phyloP scores from a whole-genome alignment of 2,888 invertebrate species.

The Choreutis nemorana region DNA sequence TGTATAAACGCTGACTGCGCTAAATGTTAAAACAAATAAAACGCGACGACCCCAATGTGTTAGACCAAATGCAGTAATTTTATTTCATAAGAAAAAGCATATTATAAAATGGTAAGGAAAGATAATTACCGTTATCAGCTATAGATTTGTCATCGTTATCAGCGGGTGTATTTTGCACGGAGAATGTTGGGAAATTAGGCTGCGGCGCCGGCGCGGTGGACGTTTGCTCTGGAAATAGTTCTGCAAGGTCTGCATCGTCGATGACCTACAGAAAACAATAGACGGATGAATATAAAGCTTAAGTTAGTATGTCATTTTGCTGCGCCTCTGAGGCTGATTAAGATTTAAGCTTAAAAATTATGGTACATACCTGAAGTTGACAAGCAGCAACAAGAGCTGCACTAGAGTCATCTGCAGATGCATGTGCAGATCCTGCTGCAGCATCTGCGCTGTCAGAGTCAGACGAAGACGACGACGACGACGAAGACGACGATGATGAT shows the following conservation, averaged over 20 bases:
- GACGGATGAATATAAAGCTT: too few species aligned
- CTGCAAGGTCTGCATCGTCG: slow-evolving; percentile 81
- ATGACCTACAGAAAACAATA: slow-evolving; percentile 63
- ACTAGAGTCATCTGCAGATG: slow-evolving; percentile 59
- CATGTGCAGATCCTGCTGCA: slow-evolving; percentile 41
- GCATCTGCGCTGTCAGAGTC: slow-evolving; percentile 55
- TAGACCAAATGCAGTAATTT: too few species aligned
- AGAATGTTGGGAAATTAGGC: slow-evolving; percentile 66
- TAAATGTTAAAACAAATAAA: too few species aligned
- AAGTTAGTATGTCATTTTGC: too few species aligned
- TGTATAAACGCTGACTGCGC: too few species aligned
- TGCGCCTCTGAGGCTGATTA: too few species aligned
- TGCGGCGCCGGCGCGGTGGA: slow-evolving; percentile 64
- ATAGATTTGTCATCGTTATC: slow-evolving; percentile 59
- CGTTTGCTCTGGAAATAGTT: slow-evolving; percentile 77
- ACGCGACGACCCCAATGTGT: too few species aligned
- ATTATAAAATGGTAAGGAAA: too few species aligned
- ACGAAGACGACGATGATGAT: slow-evolving; percentile 52
- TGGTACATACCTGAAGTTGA: slow-evolving; percentile 54
- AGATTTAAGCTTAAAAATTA: background rate
- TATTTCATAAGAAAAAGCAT: too few species aligned
- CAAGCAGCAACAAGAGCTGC: slow-evolving; percentile 65
- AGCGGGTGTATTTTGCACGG: slow-evolving; percentile 39
- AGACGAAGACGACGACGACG: slow-evolving; percentile 54
- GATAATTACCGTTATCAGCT: slow-evolving; percentile 50